phyloP scores from a whole-genome alignment of 2,797 vertebrate species.

The Falco naumanni region DNA sequence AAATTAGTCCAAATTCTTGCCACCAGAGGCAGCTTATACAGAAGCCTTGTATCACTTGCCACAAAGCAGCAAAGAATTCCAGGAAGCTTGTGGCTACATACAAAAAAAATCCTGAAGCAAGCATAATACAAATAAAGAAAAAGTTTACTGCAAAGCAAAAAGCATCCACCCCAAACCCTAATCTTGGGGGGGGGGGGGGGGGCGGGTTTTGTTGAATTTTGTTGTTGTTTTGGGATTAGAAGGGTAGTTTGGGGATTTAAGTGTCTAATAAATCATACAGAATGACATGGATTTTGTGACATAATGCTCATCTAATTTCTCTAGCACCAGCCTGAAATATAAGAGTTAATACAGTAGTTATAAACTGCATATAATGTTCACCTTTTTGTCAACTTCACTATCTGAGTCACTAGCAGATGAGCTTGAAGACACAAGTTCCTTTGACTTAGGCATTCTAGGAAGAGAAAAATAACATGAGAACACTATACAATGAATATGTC shows the following conservation, averaged over 20 bases:
- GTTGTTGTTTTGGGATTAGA: not conserved
- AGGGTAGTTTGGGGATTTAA: not conserved
- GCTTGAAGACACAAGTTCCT: constrained; percentile 92
- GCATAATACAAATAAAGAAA: not conserved
- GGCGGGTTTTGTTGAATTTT: not conserved
- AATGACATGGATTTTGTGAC: not conserved
- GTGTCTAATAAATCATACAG: not conserved
- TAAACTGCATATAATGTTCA: constrained; percentile 54
- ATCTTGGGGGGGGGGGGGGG: not conserved
- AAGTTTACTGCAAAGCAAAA: not conserved
- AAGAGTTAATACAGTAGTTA: not conserved
- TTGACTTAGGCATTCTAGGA: constrained; percentile 94
- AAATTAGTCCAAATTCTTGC: too few species aligned
- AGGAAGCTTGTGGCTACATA: not conserved
- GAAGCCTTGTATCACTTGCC: not conserved
- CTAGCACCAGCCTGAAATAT: not conserved
- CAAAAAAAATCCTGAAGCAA: not conserved
- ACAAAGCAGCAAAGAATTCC: not conserved
- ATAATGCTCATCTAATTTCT: not conserved
- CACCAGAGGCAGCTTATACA: too few species aligned
- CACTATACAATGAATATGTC: not conserved
- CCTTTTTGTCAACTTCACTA: constrained; percentile 93
- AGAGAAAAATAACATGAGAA: constrained; percentile 15
- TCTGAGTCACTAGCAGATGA: constrained; percentile 92
- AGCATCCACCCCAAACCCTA: not conserved